These are phyloP conservation scores for rabbit (Oryctolagus cuniculus) DNA, from an alignment of 2,113 vertebrate species.

Conservation along the genomic window mOryCun1.1 NC_091432.1:226089501-226090000, in stretches of 20 bases:
- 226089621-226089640: background rate
- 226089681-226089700: background rate
- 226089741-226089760: too few relatives aligned
- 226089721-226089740: background rate
- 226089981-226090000: background rate
- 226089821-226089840: background rate
- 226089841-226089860: background rate
- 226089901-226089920: background rate
- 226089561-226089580: background rate
- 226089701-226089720: background rate
- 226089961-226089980: background rate
- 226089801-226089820: background rate
- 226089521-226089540: background rate
- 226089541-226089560: background rate
- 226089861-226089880: background rate
- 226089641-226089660: background rate
- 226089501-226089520: too few relatives aligned
- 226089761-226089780: background rate
- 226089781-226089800: background rate
- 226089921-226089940: background rate
- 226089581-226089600: background rate
- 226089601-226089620: background rate
- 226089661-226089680: background rate
- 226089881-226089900: background rate
- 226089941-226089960: background rate